Evolutionary conservation across 2,113 vertebrate genomes (phyloP).

Genomic region (Aix galericulata): DNA sequence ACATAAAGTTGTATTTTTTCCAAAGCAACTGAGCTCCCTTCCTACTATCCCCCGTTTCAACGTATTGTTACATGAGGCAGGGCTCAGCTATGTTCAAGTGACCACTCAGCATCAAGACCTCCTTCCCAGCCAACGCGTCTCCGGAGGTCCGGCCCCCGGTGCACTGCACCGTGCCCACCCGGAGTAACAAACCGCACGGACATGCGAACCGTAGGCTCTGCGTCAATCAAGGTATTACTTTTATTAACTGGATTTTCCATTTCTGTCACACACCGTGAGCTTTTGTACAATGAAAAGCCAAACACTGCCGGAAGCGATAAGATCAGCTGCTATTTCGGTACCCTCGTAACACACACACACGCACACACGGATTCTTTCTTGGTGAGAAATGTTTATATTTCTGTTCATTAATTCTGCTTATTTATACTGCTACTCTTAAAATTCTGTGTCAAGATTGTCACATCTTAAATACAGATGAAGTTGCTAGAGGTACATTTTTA

Average conservation of each 20-base stretch:
- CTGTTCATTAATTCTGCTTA: slow-evolving; percentile 50
- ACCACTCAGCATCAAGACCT: fast-evolving
- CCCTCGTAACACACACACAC: slow-evolving; percentile 59
- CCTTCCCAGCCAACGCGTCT: fast-evolving
- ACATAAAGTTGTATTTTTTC: too few species aligned
- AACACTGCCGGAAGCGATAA: slow-evolving; percentile 69
- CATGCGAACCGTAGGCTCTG: background rate
- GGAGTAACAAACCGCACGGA: background rate
- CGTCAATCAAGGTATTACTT: slow-evolving; percentile 73
- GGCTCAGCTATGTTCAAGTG: fast-evolving
- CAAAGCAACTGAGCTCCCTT: background rate
- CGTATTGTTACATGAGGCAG: fast-evolving
- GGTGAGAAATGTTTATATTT: slow-evolving; percentile 53
- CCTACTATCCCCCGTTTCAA: background rate
- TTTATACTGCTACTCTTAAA: slow-evolving; percentile 71
- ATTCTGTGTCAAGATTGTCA: slow-evolving; percentile 81
- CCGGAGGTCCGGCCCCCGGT: fast-evolving
- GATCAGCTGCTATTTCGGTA: slow-evolving; percentile 66
- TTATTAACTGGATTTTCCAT: slow-evolving; percentile 77
- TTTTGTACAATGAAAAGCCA: slow-evolving; percentile 74
- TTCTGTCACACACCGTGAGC: slow-evolving; percentile 71
- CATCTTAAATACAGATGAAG: slow-evolving; percentile 82
- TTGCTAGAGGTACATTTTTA: slow-evolving; percentile 81
- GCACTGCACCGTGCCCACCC: background rate
- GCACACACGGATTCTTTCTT: slow-evolving; percentile 18